Evolutionary conservation across 2,113 vertebrate genomes (phyloP).

Genomic region (Melospiza melodia): DNA sequence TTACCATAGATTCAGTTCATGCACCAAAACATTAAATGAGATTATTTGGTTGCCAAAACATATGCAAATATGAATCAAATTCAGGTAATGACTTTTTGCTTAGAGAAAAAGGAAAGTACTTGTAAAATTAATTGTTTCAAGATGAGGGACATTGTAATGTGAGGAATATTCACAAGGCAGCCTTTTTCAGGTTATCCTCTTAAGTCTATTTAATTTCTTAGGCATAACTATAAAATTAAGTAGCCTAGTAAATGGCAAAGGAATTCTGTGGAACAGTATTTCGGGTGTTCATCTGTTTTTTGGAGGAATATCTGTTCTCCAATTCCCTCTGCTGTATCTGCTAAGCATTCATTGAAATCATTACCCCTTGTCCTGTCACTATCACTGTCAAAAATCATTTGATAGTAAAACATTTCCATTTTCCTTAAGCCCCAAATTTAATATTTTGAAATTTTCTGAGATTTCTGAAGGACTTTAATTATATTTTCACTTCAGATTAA

Average conservation of each 20-base stretch:
- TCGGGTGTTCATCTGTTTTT: neutral
- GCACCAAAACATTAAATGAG: neutral
- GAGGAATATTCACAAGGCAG: neutral
- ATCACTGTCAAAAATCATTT: too few relatives aligned
- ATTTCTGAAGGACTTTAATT: neutral
- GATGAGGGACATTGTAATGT: neutral
- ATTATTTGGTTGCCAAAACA: neutral
- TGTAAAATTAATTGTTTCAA: neutral
- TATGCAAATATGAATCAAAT: neutral
- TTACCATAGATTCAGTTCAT: neutral
- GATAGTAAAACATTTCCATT: neutral
- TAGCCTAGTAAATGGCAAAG: neutral
- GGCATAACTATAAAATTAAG: neutral
- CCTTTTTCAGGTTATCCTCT: neutral
- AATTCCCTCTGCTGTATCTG: neutral
- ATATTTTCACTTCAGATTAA: neutral
- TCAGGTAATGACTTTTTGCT: neutral
- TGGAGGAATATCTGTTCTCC: neutral
- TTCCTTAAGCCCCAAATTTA: neutral
- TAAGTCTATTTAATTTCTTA: neutral
- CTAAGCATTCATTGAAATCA: neutral
- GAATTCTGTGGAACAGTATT: neutral
- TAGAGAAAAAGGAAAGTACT: neutral
- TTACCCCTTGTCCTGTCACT: too few relatives aligned
- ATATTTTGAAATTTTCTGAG: neutral